A percentile compares a stretch with the other conserved stretches of the same genome.
Evolutionary conservation across 2,797 vertebrate species (phyloP).

Genomic region (Falco concolor): DNA sequence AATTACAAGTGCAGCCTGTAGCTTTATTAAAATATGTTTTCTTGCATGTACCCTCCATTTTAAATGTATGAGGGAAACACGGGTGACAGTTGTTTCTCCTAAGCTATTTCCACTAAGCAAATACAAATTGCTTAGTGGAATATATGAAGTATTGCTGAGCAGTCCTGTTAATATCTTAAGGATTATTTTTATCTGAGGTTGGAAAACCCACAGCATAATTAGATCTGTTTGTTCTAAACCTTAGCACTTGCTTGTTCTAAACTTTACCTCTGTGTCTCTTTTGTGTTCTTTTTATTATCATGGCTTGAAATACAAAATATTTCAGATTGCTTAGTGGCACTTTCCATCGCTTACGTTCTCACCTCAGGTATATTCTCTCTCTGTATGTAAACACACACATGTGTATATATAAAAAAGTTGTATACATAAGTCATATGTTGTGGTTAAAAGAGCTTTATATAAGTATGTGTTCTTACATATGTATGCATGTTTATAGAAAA

Average conservation of each 20-base stretch:
- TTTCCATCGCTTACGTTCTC: background rate
- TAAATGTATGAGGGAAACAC: background rate
- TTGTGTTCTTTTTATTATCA: background rate
- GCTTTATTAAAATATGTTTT: background rate
- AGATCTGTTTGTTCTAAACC: slow-evolving; percentile 1
- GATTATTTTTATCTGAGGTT: background rate
- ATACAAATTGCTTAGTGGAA: background rate
- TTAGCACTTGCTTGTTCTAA: background rate
- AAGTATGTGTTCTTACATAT: background rate
- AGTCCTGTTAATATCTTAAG: background rate
- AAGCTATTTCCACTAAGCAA: background rate
- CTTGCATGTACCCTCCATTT: background rate
- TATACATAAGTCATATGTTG: background rate
- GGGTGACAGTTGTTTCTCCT: background rate
- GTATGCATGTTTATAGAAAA: background rate
- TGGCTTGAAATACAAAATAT: background rate
- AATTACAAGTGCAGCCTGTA: background rate
- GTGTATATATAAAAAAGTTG: background rate
- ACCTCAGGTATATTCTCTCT: background rate
- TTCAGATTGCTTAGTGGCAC: background rate
- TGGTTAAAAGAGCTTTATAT: background rate
- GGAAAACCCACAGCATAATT: slow-evolving; percentile 27
- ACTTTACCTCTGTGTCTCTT: background rate
- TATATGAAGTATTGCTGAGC: background rate
- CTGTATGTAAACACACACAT: background rate